A percentile compares a stretch with the other conserved stretches of the same genome.
phyloP scores from a whole-genome alignment of 1,140 invertebrate species.

The Pseudomyrmex sp. region DNA sequence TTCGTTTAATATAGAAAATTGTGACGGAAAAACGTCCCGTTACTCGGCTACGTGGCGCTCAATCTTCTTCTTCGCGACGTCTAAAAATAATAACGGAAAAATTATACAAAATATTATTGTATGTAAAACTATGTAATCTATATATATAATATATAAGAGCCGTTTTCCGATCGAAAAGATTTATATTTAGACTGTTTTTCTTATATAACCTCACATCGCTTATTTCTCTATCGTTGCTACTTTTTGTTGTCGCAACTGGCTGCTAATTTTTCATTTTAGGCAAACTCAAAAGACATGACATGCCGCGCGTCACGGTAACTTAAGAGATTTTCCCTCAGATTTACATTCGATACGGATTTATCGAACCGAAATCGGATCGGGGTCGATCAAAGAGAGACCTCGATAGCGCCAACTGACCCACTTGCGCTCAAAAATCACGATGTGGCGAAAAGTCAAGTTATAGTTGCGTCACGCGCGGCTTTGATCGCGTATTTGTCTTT shows the following conservation, averaged over 20 bases:
- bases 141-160: too few relatives aligned
- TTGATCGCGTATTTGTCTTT: slow-evolving; percentile 21
- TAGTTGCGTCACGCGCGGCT: slow-evolving; percentile 38
- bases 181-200: neutral
- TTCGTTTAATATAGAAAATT: neutral
- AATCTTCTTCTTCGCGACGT: neutral
- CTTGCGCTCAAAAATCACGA: slow-evolving; percentile 56
- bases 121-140: neutral
- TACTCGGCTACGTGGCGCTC: neutral
- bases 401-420: slow-evolving; percentile 55
- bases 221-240: neutral
- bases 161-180: neutral
- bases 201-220: slow-evolving; percentile 13
- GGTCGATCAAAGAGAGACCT: slow-evolving; percentile 49
- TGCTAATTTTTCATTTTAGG: neutral
- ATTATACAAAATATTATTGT: neutral
- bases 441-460: neutral
- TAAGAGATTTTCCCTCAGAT: neutral
- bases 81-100: neutral
- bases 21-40: neutral
- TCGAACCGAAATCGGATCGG: slow-evolving; percentile 42
- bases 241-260: slow-evolving; percentile 15
- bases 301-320: neutral
- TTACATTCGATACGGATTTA: slow-evolving; percentile 29
- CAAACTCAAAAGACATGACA: neutral